Base-by-base conservation (phyloP, 1,140 invertebrate genomes). In the Musca vetustissima region DNA sequence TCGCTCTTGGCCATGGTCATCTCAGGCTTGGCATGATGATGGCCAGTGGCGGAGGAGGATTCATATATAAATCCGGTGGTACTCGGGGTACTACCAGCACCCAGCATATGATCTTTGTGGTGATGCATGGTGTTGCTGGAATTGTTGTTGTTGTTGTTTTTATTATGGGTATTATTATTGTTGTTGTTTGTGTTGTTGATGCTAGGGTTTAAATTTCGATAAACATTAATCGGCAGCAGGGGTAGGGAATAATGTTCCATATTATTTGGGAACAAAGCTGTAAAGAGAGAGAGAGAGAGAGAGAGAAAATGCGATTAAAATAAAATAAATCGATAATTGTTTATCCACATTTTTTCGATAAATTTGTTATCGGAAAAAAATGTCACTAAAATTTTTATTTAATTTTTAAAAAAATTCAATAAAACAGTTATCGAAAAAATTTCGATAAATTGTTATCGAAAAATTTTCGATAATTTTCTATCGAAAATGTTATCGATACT, bases 101-200 rank as follows among this genome's bases (percentile, higher is more conserved):
- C 76, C 15, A 80, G 70, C 78, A 80, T 80, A 70, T 80, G 78
- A 75, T 80, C 78, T 71, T 80, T 80, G 53, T 80, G 76, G 73
- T 80, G 75, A 68, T 76, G 74, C n/a, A 70, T 67, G 71, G 67
- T 55, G 73, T 0, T 66, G 24, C 11, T 66, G 70, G 48, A 73
- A 70, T 22, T 74, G 68, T 36, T 73, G 71, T 13, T 73, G 71
- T 28, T 75, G 19, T 61, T 78, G 72, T 76, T 78, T 73, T 80
- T 75, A 69, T 80, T 80, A 50, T 78, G 74, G 72, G 78, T 74
- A 59, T 76, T 72, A 14, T 69, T 66, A 71, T 67, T 55, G 73
- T 15, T 66, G 43, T 48, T 57, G 70, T 52, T 66, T 71, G 64
- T 55, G 73, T 15, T 66, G 43, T 48, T 57, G 70, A 49, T 73